phyloP scores from a whole-genome alignment of 2,888 invertebrate species.

The Melinaea marsaeus region DNA sequence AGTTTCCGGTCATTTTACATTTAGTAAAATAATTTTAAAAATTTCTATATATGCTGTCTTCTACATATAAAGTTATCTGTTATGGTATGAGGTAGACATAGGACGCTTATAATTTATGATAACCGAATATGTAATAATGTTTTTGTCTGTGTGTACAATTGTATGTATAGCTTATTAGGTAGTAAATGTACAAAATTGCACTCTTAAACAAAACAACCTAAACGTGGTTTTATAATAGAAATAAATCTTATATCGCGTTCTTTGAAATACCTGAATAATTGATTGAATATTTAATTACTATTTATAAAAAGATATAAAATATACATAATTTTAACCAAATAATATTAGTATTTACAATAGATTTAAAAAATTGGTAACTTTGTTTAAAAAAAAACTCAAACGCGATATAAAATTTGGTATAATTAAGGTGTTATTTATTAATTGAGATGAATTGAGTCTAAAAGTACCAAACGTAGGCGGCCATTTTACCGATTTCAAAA shows the following conservation, averaged over 20 bases:
- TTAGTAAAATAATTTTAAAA: slow-evolving; percentile 5
- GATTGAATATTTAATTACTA: too few species aligned
- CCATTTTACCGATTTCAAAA: slow-evolving; percentile 13
- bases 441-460: slow-evolving; percentile 22
- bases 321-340: too few species aligned
- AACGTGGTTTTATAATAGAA: slow-evolving; percentile 7
- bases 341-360: too few species aligned
- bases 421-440: slow-evolving; percentile 7
- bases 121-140: slow-evolving; percentile 41
- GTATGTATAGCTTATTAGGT: slow-evolving; percentile 62
- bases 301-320: too few species aligned
- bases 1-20: background rate
- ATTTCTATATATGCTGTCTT: background rate
- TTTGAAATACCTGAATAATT: background rate
- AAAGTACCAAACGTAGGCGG: slow-evolving; percentile 26
- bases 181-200: slow-evolving; percentile 55
- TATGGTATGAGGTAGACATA: slow-evolving; percentile 18
- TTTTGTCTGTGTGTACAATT: slow-evolving; percentile 55
- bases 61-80: slow-evolving; percentile 10
- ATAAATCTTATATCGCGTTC: slow-evolving; percentile 4
- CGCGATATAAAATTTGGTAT: slow-evolving; percentile 3
- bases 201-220: slow-evolving; percentile 19
- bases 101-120: slow-evolving; percentile 41
- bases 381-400: background rate
- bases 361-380: background rate